Evolutionary conservation across 2,113 vertebrate genomes (phyloP).

Genomic region (Bagarius yarrelli): DNA sequence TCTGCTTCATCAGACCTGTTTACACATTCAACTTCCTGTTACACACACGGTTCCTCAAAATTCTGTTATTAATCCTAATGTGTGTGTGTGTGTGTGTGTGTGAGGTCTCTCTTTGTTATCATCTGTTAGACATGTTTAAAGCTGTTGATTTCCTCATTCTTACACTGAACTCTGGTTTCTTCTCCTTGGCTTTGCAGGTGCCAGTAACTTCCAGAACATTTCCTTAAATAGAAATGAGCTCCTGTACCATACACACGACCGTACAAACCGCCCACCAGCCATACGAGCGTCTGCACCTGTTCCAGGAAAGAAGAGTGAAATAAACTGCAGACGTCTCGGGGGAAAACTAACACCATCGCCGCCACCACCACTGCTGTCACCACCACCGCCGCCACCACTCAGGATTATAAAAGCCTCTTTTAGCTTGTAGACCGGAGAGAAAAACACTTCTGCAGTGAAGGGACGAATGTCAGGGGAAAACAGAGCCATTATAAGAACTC

Average conservation of each 20-base stretch:
- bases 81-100: no score
- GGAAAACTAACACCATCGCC: no score
- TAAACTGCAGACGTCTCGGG: no score
- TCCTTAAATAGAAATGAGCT: not conserved
- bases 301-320: not conserved
- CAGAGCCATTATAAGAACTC: not conserved
- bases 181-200: not conserved
- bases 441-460: not conserved
- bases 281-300: not conserved
- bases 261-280: not conserved
- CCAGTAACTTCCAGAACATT: not conserved
- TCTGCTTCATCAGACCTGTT: no score
- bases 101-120: no score
- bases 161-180: not conserved
- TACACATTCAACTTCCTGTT: no score
- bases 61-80: no score
- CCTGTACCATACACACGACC: not conserved
- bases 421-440: not conserved
- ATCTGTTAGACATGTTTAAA: no score
- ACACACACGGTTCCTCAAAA: no score
- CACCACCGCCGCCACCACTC: not conserved
- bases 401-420: constrained; percentile 8
- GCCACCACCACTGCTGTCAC: no score
- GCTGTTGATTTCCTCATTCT: not conserved
- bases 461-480: not conserved